A percentile compares a stretch with the other conserved stretches of the same genome.
Evolutionary conservation across 2,113 vertebrate genomes (phyloP).

Genomic region (Melospiza georgiana): DNA sequence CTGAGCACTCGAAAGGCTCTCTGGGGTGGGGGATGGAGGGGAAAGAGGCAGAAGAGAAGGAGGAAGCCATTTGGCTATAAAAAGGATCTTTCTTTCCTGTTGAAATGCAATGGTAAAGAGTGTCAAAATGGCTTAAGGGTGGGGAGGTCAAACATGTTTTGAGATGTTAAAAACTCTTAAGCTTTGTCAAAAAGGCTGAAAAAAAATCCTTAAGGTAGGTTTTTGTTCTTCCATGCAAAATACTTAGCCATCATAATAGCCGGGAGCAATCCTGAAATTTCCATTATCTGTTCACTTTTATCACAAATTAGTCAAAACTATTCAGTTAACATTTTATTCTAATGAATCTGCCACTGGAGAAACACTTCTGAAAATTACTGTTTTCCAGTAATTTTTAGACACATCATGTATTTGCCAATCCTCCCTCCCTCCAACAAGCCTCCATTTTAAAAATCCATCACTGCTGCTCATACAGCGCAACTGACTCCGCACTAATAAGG

Average conservation of each 20-base stretch:
- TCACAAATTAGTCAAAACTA: not conserved
- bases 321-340: not conserved
- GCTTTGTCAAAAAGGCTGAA: not conserved
- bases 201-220: not conserved
- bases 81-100: slow-evolving; percentile 72
- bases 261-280: not conserved
- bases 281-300: not conserved
- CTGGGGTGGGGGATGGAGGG: slow-evolving; percentile 53
- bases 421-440: not conserved
- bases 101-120: slow-evolving; percentile 66
- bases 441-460: not conserved
- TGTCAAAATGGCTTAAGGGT: slow-evolving; percentile 66
- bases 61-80: slow-evolving; percentile 73
- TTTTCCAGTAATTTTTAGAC: not conserved
- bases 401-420: not conserved
- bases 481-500: not conserved
- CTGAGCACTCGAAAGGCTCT: slow-evolving; percentile 45
- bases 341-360: not conserved
- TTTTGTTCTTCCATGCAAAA: slow-evolving; percentile 40
- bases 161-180: slow-evolving; percentile 61
- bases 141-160: slow-evolving; percentile 63
- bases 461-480: not conserved
- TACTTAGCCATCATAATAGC: not conserved
- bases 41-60: slow-evolving; percentile 45
- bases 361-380: not conserved